phyloP scores from a whole-genome alignment of 2,113 vertebrate genomes.

The Chaenogobius annularis region DNA sequence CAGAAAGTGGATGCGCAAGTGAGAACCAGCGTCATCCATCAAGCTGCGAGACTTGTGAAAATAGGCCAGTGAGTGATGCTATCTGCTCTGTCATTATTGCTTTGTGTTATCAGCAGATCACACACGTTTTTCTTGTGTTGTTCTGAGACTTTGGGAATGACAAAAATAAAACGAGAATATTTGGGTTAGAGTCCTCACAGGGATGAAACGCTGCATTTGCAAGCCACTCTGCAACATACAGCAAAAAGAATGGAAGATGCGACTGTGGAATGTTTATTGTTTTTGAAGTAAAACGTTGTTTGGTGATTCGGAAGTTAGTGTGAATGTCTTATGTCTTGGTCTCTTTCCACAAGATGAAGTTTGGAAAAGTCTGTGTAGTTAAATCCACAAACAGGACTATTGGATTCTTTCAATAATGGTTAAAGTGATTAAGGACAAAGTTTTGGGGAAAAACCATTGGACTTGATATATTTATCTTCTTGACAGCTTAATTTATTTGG shows the following conservation, averaged over 20 bases:
- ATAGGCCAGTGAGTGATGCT: conserved; percentile 28
- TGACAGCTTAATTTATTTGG: too few species aligned
- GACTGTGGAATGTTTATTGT: conserved; percentile 23
- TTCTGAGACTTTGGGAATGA: background rate
- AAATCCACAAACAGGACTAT: background rate
- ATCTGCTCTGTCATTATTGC: conserved; percentile 26
- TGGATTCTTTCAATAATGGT: background rate
- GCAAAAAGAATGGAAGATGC: conserved; percentile 17
- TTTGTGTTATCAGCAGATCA: conserved; percentile 26
- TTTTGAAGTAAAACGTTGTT: conserved; percentile 11
- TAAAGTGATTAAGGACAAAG: background rate
- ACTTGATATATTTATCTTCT: too few species aligned
- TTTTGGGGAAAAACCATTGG: too few species aligned
- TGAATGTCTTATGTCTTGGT: background rate
- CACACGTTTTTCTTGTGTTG: conserved; percentile 7
- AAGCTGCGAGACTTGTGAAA: conserved; percentile 19
- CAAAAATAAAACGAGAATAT: conserved; percentile 18
- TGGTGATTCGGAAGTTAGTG: background rate
- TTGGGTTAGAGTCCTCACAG: conserved; percentile 18
- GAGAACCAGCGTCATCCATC: conserved; percentile 40
- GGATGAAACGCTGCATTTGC: conserved; percentile 29
- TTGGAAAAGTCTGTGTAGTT: background rate
- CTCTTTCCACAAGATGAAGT: background rate
- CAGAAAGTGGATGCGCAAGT: conserved; percentile 23
- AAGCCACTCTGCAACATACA: conserved; percentile 9